Conservation (phyloP, 2,888 invertebrate species). For the Drosophila suboccidentalis region DNA sequence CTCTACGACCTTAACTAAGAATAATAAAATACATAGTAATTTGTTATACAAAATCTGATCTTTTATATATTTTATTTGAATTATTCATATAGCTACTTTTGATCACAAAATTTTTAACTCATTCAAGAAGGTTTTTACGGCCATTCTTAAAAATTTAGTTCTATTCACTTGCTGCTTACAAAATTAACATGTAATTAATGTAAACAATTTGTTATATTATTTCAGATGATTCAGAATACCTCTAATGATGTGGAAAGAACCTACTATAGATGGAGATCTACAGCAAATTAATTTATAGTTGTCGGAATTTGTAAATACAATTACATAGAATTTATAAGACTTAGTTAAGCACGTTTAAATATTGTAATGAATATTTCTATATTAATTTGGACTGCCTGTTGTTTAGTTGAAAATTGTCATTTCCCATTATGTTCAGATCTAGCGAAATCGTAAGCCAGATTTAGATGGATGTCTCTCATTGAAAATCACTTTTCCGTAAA, state of each 20-base stretch:
- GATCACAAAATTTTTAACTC: not conserved
- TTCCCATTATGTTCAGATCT: slow-evolving; percentile 6
- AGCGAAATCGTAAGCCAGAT: not conserved
- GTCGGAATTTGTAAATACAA: slow-evolving; percentile 68
- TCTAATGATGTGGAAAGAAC: slow-evolving; percentile 72
- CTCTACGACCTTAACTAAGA: slow-evolving; percentile 26
- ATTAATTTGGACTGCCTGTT: slow-evolving; percentile 41
- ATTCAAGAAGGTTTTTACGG: not conserved
- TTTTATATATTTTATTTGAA: not conserved
- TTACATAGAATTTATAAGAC: slow-evolving; percentile 58
- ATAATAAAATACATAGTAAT: slow-evolving; percentile 31
- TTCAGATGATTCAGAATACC: slow-evolving; percentile 85
- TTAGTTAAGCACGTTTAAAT: slow-evolving; percentile 65
- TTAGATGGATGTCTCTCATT: slow-evolving; percentile 1
- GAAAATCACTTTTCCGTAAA: not conserved
- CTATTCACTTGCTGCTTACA: not conserved
- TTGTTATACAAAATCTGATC: slow-evolving; percentile 19
- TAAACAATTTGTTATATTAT: slow-evolving; percentile 41
- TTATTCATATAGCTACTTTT: not conserved
- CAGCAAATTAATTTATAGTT: slow-evolving; percentile 62
- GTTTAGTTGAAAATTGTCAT: slow-evolving; percentile 5
- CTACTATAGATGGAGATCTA: slow-evolving; percentile 70
- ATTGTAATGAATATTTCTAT: slow-evolving; percentile 59
- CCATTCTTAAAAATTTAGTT: not conserved
- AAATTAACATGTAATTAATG: slow-evolving; percentile 9